Percentiles rank a stretch among this genome's conserved stretches.
phyloP scores from a whole-genome alignment of 2,888 invertebrate genomes.

The Trachelus stipa region DNA sequence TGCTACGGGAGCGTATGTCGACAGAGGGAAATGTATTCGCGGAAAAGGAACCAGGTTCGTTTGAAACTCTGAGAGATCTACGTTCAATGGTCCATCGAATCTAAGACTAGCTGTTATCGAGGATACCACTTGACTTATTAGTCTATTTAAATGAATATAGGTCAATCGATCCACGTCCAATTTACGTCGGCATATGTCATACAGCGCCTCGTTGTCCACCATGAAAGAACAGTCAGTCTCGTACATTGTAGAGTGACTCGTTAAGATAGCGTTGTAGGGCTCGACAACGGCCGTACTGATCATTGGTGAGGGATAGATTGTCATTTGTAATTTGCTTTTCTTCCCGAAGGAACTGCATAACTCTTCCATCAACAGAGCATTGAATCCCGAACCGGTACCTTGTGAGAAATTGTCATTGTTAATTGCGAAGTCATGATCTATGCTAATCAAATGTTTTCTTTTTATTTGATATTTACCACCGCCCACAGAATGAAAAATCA shows the following conservation, averaged over 20 bases:
- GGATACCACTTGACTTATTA: constrained; percentile 69
- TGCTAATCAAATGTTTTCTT: background rate
- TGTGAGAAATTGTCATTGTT: constrained; percentile 41
- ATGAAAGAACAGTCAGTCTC: constrained; percentile 60
- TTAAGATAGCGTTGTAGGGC: constrained; percentile 62
- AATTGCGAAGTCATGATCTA: background rate
- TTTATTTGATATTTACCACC: constrained; percentile 24
- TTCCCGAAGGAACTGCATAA: constrained; percentile 67
- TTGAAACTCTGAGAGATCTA: constrained; percentile 39
- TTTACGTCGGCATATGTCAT: constrained; percentile 69
- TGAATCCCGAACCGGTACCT: constrained; percentile 62
- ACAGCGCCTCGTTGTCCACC: constrained; percentile 60
- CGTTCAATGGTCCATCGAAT: constrained; percentile 34
- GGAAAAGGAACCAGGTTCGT: constrained; percentile 39
- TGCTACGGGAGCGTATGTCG: constrained; percentile 67
- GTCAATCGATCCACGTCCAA: constrained; percentile 70
- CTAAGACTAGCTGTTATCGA: constrained; percentile 66
- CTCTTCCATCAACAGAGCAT: constrained; percentile 59
- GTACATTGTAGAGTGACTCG: constrained; percentile 60
- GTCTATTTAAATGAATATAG: constrained; percentile 71
- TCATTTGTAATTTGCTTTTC: constrained; percentile 69
- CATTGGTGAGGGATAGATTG: constrained; percentile 61
- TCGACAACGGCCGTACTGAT: constrained; percentile 64
- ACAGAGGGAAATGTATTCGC: constrained; percentile 61
- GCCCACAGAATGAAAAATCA: constrained; percentile 34